Conservation (phyloP, 2,888 invertebrate species). For the Chironomus tentans region DNA sequence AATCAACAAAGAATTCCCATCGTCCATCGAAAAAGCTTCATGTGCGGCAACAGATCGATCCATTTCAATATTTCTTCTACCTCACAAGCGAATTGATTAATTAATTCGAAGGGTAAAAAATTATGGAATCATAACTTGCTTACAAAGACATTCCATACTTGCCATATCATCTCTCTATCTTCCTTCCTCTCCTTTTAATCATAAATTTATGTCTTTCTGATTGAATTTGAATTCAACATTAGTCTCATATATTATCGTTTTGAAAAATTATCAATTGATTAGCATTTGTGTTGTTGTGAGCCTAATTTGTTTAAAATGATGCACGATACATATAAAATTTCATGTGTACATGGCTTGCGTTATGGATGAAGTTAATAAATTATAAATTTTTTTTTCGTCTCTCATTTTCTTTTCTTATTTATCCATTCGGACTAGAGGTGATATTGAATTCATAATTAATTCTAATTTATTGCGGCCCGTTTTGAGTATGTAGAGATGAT, state of each 20-base stretch:
- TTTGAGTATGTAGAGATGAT: not conserved
- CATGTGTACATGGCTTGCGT: not conserved
- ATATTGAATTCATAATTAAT: constrained; percentile 9
- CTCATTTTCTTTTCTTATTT: not conserved
- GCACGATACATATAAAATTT: not conserved
- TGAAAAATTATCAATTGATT: constrained; percentile 3
- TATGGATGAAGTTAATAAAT: not conserved
- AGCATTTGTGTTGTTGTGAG: not conserved
- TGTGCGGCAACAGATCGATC: too few relatives aligned
- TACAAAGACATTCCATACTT: too few relatives aligned
- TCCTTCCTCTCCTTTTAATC: not conserved
- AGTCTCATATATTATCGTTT: not conserved
- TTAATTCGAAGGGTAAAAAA: too few relatives aligned
- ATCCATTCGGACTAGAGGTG: not conserved
- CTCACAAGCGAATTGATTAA: too few relatives aligned
- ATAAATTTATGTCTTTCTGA: not conserved
- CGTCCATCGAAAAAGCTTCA: too few relatives aligned
- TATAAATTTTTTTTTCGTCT: not conserved
- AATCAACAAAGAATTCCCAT: too few relatives aligned
- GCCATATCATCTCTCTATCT: too few relatives aligned
- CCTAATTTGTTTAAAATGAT: constrained; percentile 1
- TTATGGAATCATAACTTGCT: too few relatives aligned
- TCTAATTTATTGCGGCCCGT: not conserved
- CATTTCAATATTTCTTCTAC: too few relatives aligned
- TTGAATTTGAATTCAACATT: not conserved